Conservation (phyloP, 2,888 invertebrate species). For the Diplolepis rosae region DNA sequence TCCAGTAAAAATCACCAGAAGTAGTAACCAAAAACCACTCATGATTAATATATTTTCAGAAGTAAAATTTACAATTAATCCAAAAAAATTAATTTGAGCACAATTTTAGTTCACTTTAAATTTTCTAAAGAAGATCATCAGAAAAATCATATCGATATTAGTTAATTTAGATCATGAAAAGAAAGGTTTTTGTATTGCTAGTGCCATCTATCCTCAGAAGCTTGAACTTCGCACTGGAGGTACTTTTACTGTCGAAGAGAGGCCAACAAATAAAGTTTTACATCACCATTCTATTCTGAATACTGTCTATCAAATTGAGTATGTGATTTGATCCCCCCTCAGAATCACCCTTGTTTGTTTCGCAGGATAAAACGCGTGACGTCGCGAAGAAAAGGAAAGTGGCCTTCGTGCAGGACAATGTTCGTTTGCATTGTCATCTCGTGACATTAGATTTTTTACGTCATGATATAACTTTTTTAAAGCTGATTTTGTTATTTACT, state of each 20-base stretch:
- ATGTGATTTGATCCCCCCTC: conserved; percentile 54
- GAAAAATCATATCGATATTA: no score
- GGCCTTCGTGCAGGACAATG: conserved; percentile 23
- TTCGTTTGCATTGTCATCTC: conserved; percentile 19
- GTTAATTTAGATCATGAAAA: no score
- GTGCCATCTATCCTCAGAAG: conserved; percentile 47
- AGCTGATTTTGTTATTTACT: neutral
- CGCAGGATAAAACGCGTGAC: conserved; percentile 40
- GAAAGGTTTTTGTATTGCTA: conserved; percentile 24
- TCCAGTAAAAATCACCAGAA: no score
- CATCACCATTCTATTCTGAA: conserved; percentile 5
- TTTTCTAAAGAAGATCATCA: no score
- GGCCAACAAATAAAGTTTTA: conserved; percentile 24
- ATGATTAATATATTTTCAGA: no score
- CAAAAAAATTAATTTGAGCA: no score
- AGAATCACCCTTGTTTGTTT: conserved; percentile 42
- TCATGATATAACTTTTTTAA: neutral
- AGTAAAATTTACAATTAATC: no score
- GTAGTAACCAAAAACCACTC: no score
- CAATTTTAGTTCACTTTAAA: no score
- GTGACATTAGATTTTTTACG: neutral
- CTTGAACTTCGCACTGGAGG: conserved; percentile 36
- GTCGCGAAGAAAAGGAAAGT: conserved; percentile 41
- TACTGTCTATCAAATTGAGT: conserved; percentile 50
- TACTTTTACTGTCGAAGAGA: conserved; percentile 45